Base-by-base conservation (phyloP, 2,113 vertebrate species). In the Larimichthys polyactis region DNA sequence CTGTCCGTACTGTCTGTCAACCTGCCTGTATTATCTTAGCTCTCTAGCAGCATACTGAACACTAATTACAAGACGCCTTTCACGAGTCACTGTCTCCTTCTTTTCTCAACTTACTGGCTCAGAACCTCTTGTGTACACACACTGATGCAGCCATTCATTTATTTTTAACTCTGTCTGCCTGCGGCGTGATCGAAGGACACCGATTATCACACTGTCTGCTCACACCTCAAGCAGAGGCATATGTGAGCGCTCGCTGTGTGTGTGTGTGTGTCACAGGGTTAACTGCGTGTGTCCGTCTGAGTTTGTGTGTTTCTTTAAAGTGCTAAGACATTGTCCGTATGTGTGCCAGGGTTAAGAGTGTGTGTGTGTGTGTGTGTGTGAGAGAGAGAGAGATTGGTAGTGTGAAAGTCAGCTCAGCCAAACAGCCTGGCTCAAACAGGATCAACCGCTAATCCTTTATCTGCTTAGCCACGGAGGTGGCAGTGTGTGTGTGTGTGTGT, bases 361-460 rank as follows among this genome's bases (percentile, higher is more conserved):
- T 78, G 46, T 81, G 24, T 70, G 65, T 71, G 72, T 64, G 43
- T 65, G 59, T 78, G 46, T 36, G 68, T 57, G 66, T 52, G 49
- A n/a, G 36, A 2, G 36, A 9, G 36, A 40, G 36, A 40, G 36
- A 40, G 68, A 32, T 40, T 75, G 76, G 62, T 65, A 78, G 85
- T 90, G 91, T 87, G 88, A 94, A 93, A 94, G 89, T 88, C 83
- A 83, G 91, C 82, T 89, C 82, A 92, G 75, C 90, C 76, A 88
- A 90, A 90, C 90, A 89, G 90, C 87, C 80, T 82, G 87, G 81
- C 90, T 92, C 91, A 89, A 93, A 93, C 88, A 90, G 89, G 93
- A 94, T 93, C 93, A 94, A 86, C 81, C 58, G 64, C 85, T 94
- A 92, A 92, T 92, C 92, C 88, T 90, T 92, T 93, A 94, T 94